Base-by-base conservation (phyloP, 2,113 vertebrate species). In the Pomatostomus ruficeps region DNA sequence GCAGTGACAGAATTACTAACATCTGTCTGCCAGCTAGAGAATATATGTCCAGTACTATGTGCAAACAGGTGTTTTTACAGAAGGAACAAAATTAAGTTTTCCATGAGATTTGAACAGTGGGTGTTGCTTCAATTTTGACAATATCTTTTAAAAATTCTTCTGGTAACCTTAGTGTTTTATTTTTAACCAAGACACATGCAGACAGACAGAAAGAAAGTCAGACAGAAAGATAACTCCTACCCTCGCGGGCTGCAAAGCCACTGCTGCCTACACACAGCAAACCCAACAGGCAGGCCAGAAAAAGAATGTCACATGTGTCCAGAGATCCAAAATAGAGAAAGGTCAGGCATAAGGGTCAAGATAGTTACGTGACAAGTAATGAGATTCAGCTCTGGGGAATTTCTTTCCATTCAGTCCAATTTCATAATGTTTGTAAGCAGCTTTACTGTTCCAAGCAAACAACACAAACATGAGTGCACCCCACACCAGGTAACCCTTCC, bases 201-300 rank as follows among this genome's bases (percentile, higher is more conserved):
- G 91, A 89, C 95, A 95, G 91, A 92, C 92, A 94, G 86, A 94
- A 61, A 40, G 84, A 73, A 93, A 89, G 62, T 88, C 93, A 95
- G 91, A 97, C 95, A 91, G 94, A 90, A 94, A 70, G 89, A 96
- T 86, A 96, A 96, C 93, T 94, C 93, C 95, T 93, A 95, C 95
- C 63, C 93, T 86, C 90, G 11, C 14, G 0, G 89, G 88, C 78
- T 96, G 96, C 78, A 95, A 96, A 97, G 94, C 95, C 95, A 95
- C 93, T 90, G 59, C 95, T 97, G 95, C 95, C 96, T 97, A 97
- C 95, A 96, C 95, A 96, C 79, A 94, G 85, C 78, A 96, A 95
- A 96, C 85, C 67, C 85, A 96, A 70, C 42, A 67, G 72, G 72
- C 95, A 48, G 62, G 85, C 95, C 95, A 96, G 90, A 95, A 96